These are phyloP conservation scores for Drosophila grimshawi DNA, from an alignment of 1,140 invertebrate genomes.

Conservation along the genomic window DNA sequence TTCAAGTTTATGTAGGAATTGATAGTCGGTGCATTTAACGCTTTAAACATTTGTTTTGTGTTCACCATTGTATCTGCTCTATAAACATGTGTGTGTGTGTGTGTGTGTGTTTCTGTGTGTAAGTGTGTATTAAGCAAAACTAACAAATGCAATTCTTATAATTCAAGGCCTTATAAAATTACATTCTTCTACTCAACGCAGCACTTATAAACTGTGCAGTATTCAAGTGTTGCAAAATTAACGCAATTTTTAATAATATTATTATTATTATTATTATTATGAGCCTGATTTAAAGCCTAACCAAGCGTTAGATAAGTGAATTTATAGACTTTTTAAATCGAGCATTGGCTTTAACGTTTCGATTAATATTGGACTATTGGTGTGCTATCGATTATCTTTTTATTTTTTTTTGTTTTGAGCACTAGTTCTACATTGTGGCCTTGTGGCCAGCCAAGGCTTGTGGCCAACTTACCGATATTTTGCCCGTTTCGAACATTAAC, in stretches of 20 bases:
- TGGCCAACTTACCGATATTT: conserved; percentile 83
- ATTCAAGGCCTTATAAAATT: not conserved
- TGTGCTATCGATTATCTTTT: conserved; percentile 21
- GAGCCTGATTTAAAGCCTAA: conserved; percentile 10
- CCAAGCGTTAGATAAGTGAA: conserved; percentile 21
- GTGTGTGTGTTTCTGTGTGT: conserved; percentile 5
- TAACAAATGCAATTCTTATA: conserved; percentile 12
- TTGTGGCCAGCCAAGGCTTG: not conserved
- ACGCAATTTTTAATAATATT: not conserved
- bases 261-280: not conserved
- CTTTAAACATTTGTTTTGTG: conserved; percentile 27
- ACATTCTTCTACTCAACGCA: conserved; percentile 1
- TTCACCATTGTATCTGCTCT: conserved; percentile 12
- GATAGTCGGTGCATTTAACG: conserved; percentile 49
- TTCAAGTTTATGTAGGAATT: not conserved
- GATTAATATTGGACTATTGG: conserved; percentile 15
- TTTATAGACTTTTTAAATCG: conserved; percentile 26
- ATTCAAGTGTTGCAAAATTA: conserved; percentile 9
- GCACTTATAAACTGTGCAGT: conserved; percentile 3
- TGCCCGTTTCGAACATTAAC: conserved; percentile 84
- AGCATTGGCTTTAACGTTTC: conserved; percentile 23
- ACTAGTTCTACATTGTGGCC: not conserved
- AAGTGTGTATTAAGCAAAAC: not conserved
- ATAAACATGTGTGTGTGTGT: not conserved
- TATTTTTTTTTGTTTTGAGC: not conserved